Evolutionary conservation across 2,797 vertebrate species (phyloP).

Genomic region (Dromococcyx pavoninus): DNA sequence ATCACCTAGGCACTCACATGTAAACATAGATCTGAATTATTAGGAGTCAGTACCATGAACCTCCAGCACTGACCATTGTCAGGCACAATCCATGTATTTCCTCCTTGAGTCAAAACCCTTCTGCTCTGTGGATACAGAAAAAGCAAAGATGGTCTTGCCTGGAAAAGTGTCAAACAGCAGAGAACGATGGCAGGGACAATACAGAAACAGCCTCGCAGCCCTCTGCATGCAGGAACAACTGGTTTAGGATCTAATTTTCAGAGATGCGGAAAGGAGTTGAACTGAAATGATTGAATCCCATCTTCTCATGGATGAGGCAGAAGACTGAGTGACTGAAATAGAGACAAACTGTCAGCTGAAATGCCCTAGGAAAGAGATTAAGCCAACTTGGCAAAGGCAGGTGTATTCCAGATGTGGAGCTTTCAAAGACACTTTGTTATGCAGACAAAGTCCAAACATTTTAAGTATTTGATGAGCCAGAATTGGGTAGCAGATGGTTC

Average conservation of each 20-base stretch:
- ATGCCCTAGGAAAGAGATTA: neutral
- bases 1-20: neutral
- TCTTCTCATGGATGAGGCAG: neutral
- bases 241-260: neutral
- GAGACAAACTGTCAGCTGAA: neutral
- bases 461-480: constrained; percentile 1
- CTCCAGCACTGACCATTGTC: neutral
- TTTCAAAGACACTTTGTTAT: constrained; percentile 26
- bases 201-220: fast-evolving
- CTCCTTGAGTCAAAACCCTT: neutral
- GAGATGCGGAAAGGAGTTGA: neutral
- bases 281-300: neutral
- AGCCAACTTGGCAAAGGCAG: constrained; percentile 46
- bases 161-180: neutral
- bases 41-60: neutral
- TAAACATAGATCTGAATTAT: neutral
- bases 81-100: neutral
- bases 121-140: neutral
- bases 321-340: constrained; percentile 11
- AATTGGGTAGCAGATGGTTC: neutral
- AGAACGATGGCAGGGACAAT: neutral
- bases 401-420: constrained; percentile 26
- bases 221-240: neutral
- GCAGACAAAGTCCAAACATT: neutral
- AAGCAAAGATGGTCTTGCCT: neutral